phyloP scores from a whole-genome alignment of 2,797 vertebrate genomes.

The Sebastes iracundus region DNA sequence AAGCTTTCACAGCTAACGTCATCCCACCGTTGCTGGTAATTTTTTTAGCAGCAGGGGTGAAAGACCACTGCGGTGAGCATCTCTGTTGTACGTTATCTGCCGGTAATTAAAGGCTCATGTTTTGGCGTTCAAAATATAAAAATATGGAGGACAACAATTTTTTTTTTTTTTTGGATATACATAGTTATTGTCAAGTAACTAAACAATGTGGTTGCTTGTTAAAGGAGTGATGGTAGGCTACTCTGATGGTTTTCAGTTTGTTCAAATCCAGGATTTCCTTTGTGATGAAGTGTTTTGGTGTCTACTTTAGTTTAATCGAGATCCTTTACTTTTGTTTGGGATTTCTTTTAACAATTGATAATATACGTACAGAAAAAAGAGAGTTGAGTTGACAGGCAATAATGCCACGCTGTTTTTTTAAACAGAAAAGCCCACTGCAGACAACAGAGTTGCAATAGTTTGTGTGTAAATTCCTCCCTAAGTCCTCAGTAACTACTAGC shows the following conservation, averaged over 20 bases:
- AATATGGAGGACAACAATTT: not conserved
- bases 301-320: not conserved
- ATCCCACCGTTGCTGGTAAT: conserved; percentile 12
- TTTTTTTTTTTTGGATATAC: not conserved
- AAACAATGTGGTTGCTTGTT: not conserved
- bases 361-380: not conserved
- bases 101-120: conserved; percentile 21
- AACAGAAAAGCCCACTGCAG: not conserved
- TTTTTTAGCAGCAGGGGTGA: conserved; percentile 15
- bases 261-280: not conserved
- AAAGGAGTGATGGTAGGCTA: not conserved
- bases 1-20: conserved; percentile 26
- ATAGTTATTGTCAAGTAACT: not conserved
- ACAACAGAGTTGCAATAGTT: not conserved
- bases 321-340: not conserved
- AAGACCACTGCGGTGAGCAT: conserved; percentile 1
- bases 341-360: not conserved
- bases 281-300: not conserved
- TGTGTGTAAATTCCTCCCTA: not conserved
- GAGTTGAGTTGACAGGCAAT: not conserved
- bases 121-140: not conserved
- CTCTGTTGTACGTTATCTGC: not conserved
- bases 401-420: not conserved
- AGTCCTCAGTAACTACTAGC: not conserved
- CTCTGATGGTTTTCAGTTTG: not conserved